Evolutionary conservation across 2,113 vertebrate species (phyloP).

Genomic region (Platichthys flesus): DNA sequence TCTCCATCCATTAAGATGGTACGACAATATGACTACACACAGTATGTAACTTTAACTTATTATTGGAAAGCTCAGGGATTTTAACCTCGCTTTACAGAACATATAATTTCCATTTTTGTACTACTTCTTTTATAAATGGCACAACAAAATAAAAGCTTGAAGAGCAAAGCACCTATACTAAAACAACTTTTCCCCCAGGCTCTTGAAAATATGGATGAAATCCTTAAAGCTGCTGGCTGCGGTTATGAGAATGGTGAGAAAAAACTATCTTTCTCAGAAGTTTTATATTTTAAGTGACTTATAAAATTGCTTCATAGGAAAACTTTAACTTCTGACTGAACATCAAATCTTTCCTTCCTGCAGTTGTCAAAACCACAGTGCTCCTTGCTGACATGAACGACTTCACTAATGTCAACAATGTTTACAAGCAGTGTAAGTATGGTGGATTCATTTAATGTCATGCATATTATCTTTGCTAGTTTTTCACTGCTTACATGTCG

Average conservation of each 20-base stretch:
- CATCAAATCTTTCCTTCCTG: slow-evolving; percentile 49
- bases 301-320: not conserved
- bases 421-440: slow-evolving; percentile 94
- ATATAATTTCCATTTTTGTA: not conserved
- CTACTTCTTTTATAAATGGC: not conserved
- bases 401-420: slow-evolving; percentile 89
- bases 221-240: slow-evolving; percentile 91
- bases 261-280: not conserved
- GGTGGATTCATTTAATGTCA: not conserved
- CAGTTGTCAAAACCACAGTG: slow-evolving; percentile 96
- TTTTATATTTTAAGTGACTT: not conserved
- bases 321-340: not conserved
- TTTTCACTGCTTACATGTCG: not conserved
- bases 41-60: not conserved
- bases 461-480: not conserved
- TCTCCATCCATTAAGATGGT: not conserved
- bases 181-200: slow-evolving; percentile 78
- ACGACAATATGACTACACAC: not conserved
- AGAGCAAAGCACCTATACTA: not conserved
- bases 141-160: not conserved
- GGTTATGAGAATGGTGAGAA: slow-evolving; percentile 88
- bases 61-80: not conserved
- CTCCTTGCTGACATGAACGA: slow-evolving; percentile 94
- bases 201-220: slow-evolving; percentile 92
- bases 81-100: too few relatives aligned